A percentile compares a stretch with the other conserved stretches of the same genome.
phyloP scores from a whole-genome alignment of 2,888 invertebrate genomes.

The Hypolimnas misippus region DNA sequence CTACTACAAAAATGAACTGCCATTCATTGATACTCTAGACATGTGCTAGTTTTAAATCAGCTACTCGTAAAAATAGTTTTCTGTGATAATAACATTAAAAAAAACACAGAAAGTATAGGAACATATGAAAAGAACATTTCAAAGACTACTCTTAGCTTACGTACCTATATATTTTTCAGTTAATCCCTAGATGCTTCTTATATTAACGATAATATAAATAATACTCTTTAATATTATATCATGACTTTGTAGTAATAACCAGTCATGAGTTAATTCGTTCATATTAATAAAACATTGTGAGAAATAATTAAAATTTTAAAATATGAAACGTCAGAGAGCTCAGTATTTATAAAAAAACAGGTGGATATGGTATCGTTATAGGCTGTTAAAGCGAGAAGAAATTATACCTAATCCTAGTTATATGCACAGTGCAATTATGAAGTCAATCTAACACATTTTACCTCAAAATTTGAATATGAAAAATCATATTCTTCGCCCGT shows the following conservation, averaged over 20 bases:
- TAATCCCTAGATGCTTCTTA: background rate
- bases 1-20: conserved; percentile 11
- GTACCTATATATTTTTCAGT: background rate
- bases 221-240: background rate
- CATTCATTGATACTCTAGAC: conserved; percentile 5
- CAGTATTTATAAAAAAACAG: background rate
- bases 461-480: no score
- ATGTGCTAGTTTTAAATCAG: background rate
- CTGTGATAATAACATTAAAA: conserved; percentile 7
- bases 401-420: background rate
- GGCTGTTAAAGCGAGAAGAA: background rate
- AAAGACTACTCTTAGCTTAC: background rate
- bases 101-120: background rate
- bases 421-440: background rate
- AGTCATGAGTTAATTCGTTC: no score
- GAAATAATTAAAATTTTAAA: no score
- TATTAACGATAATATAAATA: background rate
- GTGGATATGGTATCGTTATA: background rate
- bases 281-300: no score
- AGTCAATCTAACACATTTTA: background rate
- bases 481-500: no score
- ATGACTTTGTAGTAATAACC: no score
- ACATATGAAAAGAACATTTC: background rate
- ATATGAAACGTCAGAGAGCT: no score
- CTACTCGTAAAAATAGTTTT: background rate